phyloP scores from a whole-genome alignment of 2,797 vertebrate genomes.

The Sebastes oblongus region DNA sequence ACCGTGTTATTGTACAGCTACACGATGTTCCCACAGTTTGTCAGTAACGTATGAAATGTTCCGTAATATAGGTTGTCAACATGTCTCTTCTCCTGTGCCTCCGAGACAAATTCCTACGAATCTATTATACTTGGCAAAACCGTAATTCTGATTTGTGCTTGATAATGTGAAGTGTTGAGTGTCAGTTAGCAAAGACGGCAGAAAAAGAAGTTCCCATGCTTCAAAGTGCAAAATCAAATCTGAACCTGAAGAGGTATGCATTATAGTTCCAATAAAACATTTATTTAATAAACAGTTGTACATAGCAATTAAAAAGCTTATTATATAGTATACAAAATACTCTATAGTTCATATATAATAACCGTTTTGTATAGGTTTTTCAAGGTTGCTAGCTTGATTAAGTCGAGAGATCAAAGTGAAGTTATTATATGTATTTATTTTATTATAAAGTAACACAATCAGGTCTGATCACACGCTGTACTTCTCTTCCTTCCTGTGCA shows the following conservation, averaged over 20 bases:
- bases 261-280: neutral
- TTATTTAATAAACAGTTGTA: neutral
- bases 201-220: neutral
- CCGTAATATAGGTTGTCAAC: conserved; percentile 19
- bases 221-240: conserved; percentile 4
- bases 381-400: neutral
- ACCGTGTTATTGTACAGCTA: neutral
- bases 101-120: conserved; percentile 36
- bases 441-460: neutral
- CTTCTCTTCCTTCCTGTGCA: neutral
- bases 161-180: neutral
- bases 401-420: neutral
- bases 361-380: neutral
- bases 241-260: conserved; percentile 3
- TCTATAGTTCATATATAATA: neutral
- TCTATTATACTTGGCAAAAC: conserved; percentile 28
- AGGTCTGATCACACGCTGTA: neutral
- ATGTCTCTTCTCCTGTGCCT: conserved; percentile 22
- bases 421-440: neutral
- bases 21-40: conserved; percentile 16
- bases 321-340: neutral
- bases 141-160: conserved; percentile 2
- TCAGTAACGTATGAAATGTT: neutral
- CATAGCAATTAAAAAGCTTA: neutral
- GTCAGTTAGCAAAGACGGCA: neutral